These are phyloP conservation scores for Parauchenoglanis punctatus DNA, from an alignment of 2,797 vertebrate species.

Conservation along the genomic window DNA sequence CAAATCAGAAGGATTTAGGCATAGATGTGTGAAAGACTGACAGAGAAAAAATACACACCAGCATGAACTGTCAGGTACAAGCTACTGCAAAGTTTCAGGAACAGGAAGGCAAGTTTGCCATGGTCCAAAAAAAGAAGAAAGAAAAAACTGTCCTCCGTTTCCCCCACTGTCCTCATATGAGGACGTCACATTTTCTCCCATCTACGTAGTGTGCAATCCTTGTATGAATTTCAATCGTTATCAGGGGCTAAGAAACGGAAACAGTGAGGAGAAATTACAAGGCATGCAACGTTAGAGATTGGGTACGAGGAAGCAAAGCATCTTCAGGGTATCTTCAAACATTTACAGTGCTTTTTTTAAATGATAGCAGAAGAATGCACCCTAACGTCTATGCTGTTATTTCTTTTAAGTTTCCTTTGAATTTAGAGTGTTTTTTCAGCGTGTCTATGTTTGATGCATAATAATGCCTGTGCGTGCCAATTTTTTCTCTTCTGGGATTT, in stretches of 20 bases:
- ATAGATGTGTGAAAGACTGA: neutral
- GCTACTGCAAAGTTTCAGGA: neutral
- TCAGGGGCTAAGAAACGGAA: no score
- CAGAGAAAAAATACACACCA: neutral
- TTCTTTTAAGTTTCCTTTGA: neutral
- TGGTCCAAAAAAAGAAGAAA: no score
- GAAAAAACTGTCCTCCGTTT: no score
- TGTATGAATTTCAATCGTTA: no score
- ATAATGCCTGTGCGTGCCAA: neutral
- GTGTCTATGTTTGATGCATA: neutral
- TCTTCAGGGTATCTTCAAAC: no score
- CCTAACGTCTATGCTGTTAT: neutral
- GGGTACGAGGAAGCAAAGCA: neutral
- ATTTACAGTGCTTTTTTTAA: neutral
- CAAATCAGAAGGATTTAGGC: conserved; percentile 17
- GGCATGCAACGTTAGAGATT: no score
- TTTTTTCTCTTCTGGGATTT: neutral
- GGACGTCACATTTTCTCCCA: no score
- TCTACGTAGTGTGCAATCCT: no score
- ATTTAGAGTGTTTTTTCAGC: neutral
- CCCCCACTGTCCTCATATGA: no score
- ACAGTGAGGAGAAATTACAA: no score
- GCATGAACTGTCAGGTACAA: neutral
- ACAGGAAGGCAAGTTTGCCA: neutral
- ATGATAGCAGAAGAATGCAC: neutral